Percentiles rank a stretch among this genome's conserved stretches.
These are phyloP conservation scores for Brotula barbata DNA, from an alignment of 2,797 vertebrate genomes.

Conservation along the genomic window DNA sequence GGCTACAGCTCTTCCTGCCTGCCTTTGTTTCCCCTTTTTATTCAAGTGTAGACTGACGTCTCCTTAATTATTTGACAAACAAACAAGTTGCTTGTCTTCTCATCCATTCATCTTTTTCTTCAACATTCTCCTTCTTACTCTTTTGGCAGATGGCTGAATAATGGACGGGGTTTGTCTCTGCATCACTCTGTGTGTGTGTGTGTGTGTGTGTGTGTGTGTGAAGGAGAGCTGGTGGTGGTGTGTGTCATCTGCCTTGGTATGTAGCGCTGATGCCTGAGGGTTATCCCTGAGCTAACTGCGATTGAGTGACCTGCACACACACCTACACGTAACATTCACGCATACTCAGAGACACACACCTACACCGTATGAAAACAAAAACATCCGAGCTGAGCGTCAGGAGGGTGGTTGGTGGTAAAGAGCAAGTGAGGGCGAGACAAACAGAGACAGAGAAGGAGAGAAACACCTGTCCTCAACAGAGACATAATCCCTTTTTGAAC, in stretches of 20 bases:
- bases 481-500: no score
- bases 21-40: slow-evolving; percentile 44
- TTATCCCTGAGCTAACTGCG: slow-evolving; percentile 51
- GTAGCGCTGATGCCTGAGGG: slow-evolving; percentile 34
- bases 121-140: slow-evolving; percentile 30
- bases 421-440: no score
- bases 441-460: no score
- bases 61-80: slow-evolving; percentile 69
- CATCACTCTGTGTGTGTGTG: slow-evolving; percentile 13
- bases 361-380: no score
- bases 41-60: slow-evolving; percentile 45
- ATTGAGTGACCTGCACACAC: slow-evolving; percentile 20
- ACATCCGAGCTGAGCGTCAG: no score
- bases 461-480: no score
- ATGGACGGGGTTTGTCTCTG: slow-evolving; percentile 50
- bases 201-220: slow-evolving; percentile 21
- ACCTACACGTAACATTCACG: slow-evolving; percentile 4
- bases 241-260: slow-evolving; percentile 11
- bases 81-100: slow-evolving; percentile 69
- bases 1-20: slow-evolving; percentile 45
- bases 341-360: not conserved
- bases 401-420: no score
- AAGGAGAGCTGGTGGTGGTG: slow-evolving; percentile 13
- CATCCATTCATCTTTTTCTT: slow-evolving; percentile 58
- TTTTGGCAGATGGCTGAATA: slow-evolving; percentile 64